Percentiles rank a stretch among this genome's conserved stretches.
These are phyloP conservation scores for Julus scandinavius DNA, from an alignment of 2,888 invertebrate genomes.

Conservation along the genomic window DNA sequence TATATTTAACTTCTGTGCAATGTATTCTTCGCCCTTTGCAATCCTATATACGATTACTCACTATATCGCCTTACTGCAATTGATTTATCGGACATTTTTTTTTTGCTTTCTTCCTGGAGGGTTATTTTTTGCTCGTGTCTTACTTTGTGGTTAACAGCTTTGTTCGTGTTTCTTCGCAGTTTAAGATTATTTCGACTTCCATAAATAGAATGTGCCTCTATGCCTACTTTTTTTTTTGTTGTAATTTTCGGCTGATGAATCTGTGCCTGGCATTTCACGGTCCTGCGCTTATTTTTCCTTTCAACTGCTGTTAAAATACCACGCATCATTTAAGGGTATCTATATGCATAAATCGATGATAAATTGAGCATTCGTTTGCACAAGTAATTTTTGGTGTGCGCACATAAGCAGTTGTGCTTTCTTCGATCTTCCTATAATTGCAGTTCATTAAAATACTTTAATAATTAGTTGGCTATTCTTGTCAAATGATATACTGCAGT, in stretches of 20 bases:
- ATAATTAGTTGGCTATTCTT: not conserved
- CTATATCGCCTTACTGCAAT: not conserved
- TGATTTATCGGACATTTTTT: constrained; percentile 7
- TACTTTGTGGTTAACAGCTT: constrained; percentile 19
- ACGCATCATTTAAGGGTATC: not conserved
- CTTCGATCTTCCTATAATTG: not conserved
- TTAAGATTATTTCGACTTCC: not conserved
- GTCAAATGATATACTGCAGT: not conserved
- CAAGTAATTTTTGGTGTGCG: not conserved
- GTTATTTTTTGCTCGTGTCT: not conserved
- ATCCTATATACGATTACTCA: not conserved
- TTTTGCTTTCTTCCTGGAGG: not conserved
- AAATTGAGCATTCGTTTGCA: not conserved
- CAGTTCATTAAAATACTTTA: not conserved
- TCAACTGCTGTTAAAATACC: constrained; percentile 7
- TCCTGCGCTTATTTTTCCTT: constrained; percentile 30
- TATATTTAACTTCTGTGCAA: not conserved
- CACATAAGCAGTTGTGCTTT: not conserved
- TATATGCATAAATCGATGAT: constrained; percentile 31
- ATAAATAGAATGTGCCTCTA: not conserved
- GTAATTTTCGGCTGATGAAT: not conserved
- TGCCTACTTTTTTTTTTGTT: not conserved
- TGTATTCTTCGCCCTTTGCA: not conserved
- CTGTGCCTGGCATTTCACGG: constrained; percentile 34
- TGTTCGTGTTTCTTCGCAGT: constrained; percentile 3